Base-by-base conservation (phyloP, 1,140 invertebrate genomes). In the Lepidurus packardi region DNA sequence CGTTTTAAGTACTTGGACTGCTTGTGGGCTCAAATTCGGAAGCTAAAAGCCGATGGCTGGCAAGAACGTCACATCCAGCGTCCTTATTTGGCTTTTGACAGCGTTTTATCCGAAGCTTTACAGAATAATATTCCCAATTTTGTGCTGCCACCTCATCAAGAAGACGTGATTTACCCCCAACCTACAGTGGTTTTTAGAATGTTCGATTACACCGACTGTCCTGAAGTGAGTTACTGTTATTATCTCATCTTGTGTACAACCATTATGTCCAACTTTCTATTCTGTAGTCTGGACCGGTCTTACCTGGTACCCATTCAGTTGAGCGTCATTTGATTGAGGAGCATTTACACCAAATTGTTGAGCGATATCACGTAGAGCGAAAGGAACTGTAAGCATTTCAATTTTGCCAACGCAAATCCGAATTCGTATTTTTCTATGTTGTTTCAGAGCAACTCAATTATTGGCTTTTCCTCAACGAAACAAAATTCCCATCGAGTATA, bases 131-230 rank as follows among this genome's bases (percentile, higher is more conserved):
- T 99, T 78, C 96, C 97, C 7, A 87, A 90, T 74, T 92, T 98
- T 80, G 87, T 91, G 73, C 91, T 93, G n/a, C 94, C 94, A 5
- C 94, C 94, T 0, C 96, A 98, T 86, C 93, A 97, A 85, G 93
- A 96, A 82, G 89, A 90, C 42, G 93, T 92, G 83, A 86, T 89
- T 25, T 98, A 98, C 86, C 95, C 97, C 1, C 91, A 97, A 88
- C 94, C 94, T 0, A 90, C 91, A 83, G 94, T 95, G 6, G 92
- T 96, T 8, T 97, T 93, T 87, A 77, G 93, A 73, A 94, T 99
- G 90, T 99, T 99, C 88, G 97, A 99, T 86, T 98, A 99, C 83
- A 98, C 97, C 7, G 97, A 99, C 86, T 98, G 97, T 83, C 96
- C 97, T 10, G 96, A 98, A 86, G 94, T 85, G 79, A 81, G 79